Base-by-base conservation (phyloP, 23 tunicate species). In the Botrylloides violaceus region DNA sequence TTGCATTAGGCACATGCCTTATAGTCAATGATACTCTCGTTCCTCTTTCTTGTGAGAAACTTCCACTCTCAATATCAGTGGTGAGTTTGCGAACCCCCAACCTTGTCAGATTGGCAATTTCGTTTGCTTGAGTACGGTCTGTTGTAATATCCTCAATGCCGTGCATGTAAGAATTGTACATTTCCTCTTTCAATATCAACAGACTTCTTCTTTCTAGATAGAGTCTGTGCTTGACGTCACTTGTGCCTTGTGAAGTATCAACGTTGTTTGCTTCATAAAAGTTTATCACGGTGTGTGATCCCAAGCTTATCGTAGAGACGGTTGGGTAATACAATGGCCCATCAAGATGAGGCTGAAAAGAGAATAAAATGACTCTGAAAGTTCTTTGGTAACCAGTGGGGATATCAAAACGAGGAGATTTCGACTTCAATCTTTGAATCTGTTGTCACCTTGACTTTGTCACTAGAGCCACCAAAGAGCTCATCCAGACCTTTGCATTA, bases 311-410 rank as follows among this genome's bases (percentile, higher is more conserved):
- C 21, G 94, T 85, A 3, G 98, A 39, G 36, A 92, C 88, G 1
- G 80, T 64, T 25, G 98, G 92, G 70, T 29, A 77, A 77, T 92
- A 92, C 29, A 85, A 49, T 5, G 88, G 88, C 0, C 98, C 98
- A 80, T 92, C 98, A 58, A 68, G 66, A 56, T 92, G 98, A 3
- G 92, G 95, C 95, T 86, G 80, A 19, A 39, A 78, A 59, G 29
- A 49, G 32, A 33, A 73, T 21, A 21, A 49, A 12, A 18, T n/a
- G n/a, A n/a, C n/a, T n/a, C n/a, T n/a, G n/a, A n/a, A n/a, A n/a
- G n/a, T n/a, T n/a, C n/a, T n/a, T n/a, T n/a, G n/a, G n/a, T n/a
- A n/a, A n/a, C n/a, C n/a, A n/a, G n/a, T n/a, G n/a, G n/a, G n/a
- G n/a, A n/a, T n/a, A n/a, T n/a, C n/a, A n/a, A n/a, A n/a, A n/a